Evolutionary conservation across 1,140 invertebrate species (phyloP), one percentile per base, ranked within the genome.

Genomic region (Mya arenaria): DNA sequence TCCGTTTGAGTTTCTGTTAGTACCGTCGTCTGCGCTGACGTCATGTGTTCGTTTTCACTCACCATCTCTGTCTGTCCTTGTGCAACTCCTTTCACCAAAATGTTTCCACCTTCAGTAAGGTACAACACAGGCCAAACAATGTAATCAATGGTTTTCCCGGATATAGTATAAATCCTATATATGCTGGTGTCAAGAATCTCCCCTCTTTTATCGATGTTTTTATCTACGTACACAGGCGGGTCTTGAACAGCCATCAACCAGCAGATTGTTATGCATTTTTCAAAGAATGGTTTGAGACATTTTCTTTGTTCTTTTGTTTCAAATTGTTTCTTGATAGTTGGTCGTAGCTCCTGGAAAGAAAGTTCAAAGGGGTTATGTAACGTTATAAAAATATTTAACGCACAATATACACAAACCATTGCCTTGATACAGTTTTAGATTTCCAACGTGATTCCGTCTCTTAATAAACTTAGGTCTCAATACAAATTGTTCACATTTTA

Each of bases 71-170:
- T 37, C n/a, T 8, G 36, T 41, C 68, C 68, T 17, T 72, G 41
- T 55, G 68, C 68, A 55, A 72, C 37, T 30, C 68, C 68, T 55
- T 72, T 72, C 4, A 25, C 37, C 8, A 72, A 30, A 8, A 72
- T 25, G 32, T 13, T 55, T 25, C 68, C 68, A 4, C 44, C 68
- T 55, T 72, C 44, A 25, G 28, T 19, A 19, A 72, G 48, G 19
- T 34, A 52, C 44, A 72, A 56, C 15, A 37, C 41, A 19, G 68
- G 68, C 68, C 68, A 72, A 19, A 72, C 44, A 25, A 72, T 32
- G 48, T 55, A 72, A 41, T 52, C 68, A 32, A 72, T 55, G 30
- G 17, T 28, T 32, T 52, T 30, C 4, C 68, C 68, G 28, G 48
- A 1, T 23, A 34, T 41, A 2, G 48, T 56, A 17, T 72, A 72